Conservation (phyloP, 2,113 vertebrate genomes). For the Cavia aperea region DNA sequence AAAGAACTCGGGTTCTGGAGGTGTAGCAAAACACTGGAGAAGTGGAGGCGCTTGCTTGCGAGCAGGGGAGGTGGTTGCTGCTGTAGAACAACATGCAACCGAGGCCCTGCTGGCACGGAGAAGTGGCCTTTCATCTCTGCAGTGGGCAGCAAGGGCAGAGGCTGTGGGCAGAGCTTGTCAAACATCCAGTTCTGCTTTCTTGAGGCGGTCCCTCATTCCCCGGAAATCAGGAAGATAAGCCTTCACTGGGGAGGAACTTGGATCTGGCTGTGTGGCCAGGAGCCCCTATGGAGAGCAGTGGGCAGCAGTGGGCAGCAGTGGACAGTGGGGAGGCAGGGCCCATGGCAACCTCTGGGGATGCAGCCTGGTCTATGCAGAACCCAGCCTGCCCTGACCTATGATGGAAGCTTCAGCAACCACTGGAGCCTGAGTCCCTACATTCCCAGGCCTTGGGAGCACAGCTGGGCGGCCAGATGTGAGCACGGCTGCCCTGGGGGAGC, state of each 20-base stretch:
- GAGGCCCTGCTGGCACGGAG: background rate
- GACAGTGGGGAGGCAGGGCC: background rate
- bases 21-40: background rate
- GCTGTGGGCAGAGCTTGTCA: background rate
- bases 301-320: background rate
- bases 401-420: too few species aligned
- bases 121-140: background rate
- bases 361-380: background rate
- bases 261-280: background rate
- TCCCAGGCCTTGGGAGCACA: background rate
- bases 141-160: background rate
- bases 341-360: too few species aligned
- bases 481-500: too few species aligned
- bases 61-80: background rate
- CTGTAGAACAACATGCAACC: background rate
- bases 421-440: accelerated
- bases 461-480: too few species aligned
- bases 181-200: background rate
- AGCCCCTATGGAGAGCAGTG: too few species aligned
- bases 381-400: background rate
- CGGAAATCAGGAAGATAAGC: background rate
- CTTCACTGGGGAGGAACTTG: too few species aligned
- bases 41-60: background rate
- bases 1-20: background rate
- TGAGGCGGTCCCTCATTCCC: accelerated